A percentile compares a stretch with the other conserved stretches of the same genome.
Conservation (phyloP, 1,140 invertebrate genomes). For the Radopholus similis region DNA sequence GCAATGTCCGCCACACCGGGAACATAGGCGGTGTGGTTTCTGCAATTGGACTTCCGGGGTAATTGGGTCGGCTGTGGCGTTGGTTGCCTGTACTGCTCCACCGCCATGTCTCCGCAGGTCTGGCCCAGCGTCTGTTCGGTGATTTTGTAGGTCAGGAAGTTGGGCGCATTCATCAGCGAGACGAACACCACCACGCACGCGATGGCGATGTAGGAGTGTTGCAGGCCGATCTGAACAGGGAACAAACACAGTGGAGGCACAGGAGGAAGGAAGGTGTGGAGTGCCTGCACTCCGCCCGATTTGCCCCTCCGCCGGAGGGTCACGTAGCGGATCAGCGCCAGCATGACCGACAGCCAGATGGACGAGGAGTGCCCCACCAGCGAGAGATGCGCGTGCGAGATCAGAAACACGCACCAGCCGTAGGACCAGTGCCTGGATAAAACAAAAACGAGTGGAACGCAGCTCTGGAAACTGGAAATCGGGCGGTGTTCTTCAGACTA, state of each 20-base stretch:
- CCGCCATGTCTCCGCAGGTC: constrained; percentile 31
- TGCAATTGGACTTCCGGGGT: no score
- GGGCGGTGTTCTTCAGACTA: no score
- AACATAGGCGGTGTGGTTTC: constrained; percentile 43
- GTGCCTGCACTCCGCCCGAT: constrained; percentile 47
- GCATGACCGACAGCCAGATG: constrained; percentile 57
- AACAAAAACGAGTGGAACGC: background rate
- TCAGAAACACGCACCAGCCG: constrained; percentile 50
- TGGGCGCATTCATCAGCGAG: constrained; percentile 51
- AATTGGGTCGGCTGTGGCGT: background rate
- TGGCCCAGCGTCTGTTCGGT: constrained; percentile 41
- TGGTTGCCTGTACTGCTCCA: background rate
- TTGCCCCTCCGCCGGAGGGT: constrained; percentile 49
- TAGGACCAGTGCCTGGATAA: constrained; percentile 2
- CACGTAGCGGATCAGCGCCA: constrained; percentile 55
- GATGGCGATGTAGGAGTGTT: constrained; percentile 51
- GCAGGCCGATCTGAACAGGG: constrained; percentile 43
- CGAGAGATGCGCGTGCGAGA: constrained; percentile 56
- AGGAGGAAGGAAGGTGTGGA: background rate
- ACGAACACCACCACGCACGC: constrained; percentile 47
- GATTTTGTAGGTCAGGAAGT: constrained; percentile 60
- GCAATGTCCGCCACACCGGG: constrained; percentile 57
- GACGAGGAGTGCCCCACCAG: constrained; percentile 54
- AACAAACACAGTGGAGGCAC: background rate
- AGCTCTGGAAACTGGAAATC: no score